These are phyloP conservation scores for Apis cerana DNA, from an alignment of 1,140 invertebrate species.

Conservation along the genomic window DNA sequence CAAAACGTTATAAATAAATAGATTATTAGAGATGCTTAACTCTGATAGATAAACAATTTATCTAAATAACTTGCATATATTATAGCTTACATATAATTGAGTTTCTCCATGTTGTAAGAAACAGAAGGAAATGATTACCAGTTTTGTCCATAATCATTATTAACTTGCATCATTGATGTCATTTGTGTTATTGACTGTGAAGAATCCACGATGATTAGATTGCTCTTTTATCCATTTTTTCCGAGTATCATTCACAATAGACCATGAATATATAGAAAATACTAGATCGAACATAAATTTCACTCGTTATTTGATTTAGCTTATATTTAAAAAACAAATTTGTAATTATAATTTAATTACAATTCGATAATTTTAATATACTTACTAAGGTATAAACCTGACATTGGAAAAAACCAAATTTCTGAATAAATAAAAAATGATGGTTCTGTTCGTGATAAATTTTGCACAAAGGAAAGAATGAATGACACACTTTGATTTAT, in stretches of 20 bases:
- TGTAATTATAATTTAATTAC: no score
- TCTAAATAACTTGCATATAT: conserved; percentile 1
- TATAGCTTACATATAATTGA: neutral
- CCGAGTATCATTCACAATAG: conserved; percentile 70
- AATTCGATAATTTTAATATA: conserved; percentile 34
- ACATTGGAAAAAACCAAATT: no score
- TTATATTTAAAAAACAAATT: no score
- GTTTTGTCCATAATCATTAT: conserved; percentile 68
- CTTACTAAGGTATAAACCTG: conserved; percentile 65
- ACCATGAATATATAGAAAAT: conserved; percentile 73
- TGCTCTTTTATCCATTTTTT: conserved; percentile 60
- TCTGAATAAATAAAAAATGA: no score
- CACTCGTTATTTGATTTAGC: neutral
- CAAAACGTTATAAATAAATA: conserved; percentile 15
- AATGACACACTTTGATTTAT: conserved; percentile 74
- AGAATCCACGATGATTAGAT: neutral
- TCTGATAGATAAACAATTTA: neutral
- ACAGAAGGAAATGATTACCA: conserved; percentile 73
- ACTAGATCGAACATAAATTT: conserved; percentile 66
- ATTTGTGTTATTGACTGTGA: neutral
- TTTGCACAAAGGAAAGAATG: conserved; percentile 56
- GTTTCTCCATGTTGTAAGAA: neutral
- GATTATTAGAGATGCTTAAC: neutral
- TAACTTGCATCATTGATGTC: neutral
- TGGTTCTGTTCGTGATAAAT: conserved; percentile 53